Evolutionary conservation across 2,888 invertebrate genomes (phyloP).

Genomic region (Agonopterix alstromeriana): DNA sequence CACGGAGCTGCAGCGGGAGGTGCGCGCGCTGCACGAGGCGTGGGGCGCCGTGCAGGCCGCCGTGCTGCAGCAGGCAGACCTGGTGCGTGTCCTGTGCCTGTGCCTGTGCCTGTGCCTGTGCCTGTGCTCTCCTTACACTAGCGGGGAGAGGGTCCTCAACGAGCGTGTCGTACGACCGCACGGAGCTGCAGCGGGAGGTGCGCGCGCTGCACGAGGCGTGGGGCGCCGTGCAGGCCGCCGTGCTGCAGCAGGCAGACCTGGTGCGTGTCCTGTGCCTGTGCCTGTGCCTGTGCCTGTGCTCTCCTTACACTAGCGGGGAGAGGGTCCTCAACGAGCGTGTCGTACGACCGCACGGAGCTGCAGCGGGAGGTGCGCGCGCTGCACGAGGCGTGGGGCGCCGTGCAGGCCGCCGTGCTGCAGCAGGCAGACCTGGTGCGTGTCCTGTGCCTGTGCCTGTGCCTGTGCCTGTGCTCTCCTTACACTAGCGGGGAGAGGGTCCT

Average conservation of each 20-base stretch:
- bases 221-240: conserved; percentile 76
- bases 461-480: too few relatives aligned
- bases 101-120: too few relatives aligned
- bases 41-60: conserved; percentile 77
- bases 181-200: conserved; percentile 81
- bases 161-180: too few relatives aligned
- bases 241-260: conserved; percentile 34
- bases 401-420: conserved; percentile 64
- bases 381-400: conserved; percentile 77
- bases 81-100: conserved; percentile 16
- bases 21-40: conserved; percentile 81
- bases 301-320: too few relatives aligned
- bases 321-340: too few relatives aligned
- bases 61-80: conserved; percentile 36
- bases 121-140: too few relatives aligned
- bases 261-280: conserved; percentile 13
- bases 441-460: too few relatives aligned
- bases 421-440: conserved; percentile 31
- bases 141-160: too few relatives aligned
- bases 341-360: too few relatives aligned
- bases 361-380: conserved; percentile 82
- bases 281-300: too few relatives aligned
- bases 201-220: conserved; percentile 80
- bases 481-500: too few relatives aligned
- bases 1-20: conserved; percentile 80